Conservation (phyloP, 2,888 invertebrate species). For the Eristalis pertinax region DNA sequence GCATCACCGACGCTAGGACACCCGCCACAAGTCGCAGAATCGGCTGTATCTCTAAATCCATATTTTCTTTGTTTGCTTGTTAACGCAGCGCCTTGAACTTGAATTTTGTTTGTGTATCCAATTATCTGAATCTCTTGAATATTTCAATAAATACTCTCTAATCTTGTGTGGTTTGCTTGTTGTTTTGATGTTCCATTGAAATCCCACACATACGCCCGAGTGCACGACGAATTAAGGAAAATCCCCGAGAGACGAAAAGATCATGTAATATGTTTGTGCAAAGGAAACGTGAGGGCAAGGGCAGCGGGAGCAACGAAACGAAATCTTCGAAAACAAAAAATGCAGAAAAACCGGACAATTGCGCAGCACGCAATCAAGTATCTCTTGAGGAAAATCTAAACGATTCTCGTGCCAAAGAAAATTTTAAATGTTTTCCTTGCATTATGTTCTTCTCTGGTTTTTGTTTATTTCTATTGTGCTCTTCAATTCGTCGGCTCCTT, state of each 20-base stretch:
- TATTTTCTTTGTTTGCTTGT: conserved; percentile 39
- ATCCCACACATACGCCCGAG: not conserved
- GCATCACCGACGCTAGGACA: conserved; percentile 77
- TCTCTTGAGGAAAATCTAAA: conserved; percentile 50
- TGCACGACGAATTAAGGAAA: not conserved
- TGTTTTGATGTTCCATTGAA: not conserved
- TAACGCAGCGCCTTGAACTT: not conserved
- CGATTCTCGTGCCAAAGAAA: conserved; percentile 38
- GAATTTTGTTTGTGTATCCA: not conserved
- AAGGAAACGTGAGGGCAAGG: not conserved
- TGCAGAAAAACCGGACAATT: conserved; percentile 23
- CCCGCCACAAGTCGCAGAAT: conserved; percentile 75
- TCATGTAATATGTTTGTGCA: not conserved
- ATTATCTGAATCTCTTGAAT: not conserved
- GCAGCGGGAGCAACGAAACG: not conserved
- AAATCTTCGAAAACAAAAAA: not conserved
- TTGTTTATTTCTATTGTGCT: conserved; percentile 35
- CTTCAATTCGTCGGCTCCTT: conserved; percentile 6
- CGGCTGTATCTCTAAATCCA: conserved; percentile 74
- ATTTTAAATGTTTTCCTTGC: conserved; percentile 56
- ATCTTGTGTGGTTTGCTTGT: not conserved
- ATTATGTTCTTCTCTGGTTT: conserved; percentile 37
- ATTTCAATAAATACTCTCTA: not conserved
- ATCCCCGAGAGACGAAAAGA: not conserved
- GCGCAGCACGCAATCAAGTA: conserved; percentile 51